A percentile compares a stretch with the other conserved stretches of the same genome.
Evolutionary conservation across 2,113 vertebrate genomes (phyloP).

Genomic region (Pristiophorus japonicus): DNA sequence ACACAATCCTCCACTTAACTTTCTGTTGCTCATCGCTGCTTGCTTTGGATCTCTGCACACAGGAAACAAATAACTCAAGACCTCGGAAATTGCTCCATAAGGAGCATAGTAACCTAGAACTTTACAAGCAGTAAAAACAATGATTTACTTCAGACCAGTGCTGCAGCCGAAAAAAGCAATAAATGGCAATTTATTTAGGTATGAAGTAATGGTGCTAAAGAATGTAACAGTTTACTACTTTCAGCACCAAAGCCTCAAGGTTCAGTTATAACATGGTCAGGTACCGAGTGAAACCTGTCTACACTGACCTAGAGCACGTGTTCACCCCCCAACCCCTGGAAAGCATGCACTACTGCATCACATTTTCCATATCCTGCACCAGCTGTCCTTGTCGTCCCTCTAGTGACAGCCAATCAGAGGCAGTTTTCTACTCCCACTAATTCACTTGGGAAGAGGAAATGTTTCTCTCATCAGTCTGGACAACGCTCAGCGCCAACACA

Average conservation of each 20-base stretch:
- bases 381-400: not conserved
- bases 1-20: not conserved
- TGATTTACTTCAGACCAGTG: not conserved
- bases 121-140: not conserved
- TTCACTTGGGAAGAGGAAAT: not conserved
- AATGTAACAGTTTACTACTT: no score
- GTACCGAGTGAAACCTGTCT: not conserved
- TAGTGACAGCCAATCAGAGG: not conserved
- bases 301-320: not conserved
- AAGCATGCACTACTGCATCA: not conserved
- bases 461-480: not conserved
- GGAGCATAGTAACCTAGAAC: not conserved
- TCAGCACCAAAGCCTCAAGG: not conserved
- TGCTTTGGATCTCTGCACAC: not conserved
- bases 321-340: not conserved
- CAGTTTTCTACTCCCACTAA: not conserved
- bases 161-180: not conserved
- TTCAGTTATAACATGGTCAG: not conserved
- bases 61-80: not conserved
- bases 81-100: not conserved
- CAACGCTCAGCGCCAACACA: not conserved
- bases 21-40: not conserved
- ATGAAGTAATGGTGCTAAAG: not conserved
- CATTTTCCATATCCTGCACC: not conserved
- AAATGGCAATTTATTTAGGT: not conserved